These are phyloP conservation scores for Sitobion miscanthi DNA, from an alignment of 1,140 invertebrate species.

Conservation along the genomic window DNA sequence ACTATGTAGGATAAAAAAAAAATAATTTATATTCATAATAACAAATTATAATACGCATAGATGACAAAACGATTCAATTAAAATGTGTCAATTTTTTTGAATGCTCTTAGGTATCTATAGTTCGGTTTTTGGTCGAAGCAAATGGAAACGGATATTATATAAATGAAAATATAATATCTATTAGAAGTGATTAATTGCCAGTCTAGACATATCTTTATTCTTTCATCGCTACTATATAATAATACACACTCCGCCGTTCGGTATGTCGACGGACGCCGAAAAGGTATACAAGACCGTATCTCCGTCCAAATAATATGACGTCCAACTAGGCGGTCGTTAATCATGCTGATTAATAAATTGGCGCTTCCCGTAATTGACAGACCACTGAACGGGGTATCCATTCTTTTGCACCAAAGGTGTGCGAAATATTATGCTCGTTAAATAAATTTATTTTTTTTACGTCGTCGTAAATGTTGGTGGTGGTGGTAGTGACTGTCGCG, in stretches of 20 bases:
- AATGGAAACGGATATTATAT: neutral
- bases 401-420: neutral
- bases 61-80: neutral
- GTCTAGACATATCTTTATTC: neutral
- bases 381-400: too few species aligned
- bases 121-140: neutral
- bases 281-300: constrained; percentile 30
- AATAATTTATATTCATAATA: neutral
- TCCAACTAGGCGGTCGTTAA: neutral
- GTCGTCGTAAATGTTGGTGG: neutral
- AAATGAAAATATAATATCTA: neutral
- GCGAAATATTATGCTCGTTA: constrained; percentile 37
- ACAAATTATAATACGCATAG: neutral
- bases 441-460: constrained; percentile 11
- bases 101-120: neutral
- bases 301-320: neutral
- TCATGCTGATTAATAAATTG: constrained; percentile 49
- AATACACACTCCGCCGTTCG: neutral
- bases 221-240: neutral
- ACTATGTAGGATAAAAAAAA: neutral
- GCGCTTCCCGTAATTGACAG: constrained; percentile 42
- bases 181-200: neutral
- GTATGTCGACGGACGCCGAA: neutral
- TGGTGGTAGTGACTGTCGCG: neutral
- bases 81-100: neutral